Base-by-base conservation (phyloP, 1,140 invertebrate genomes). In the Drosophila nebulosa region DNA sequence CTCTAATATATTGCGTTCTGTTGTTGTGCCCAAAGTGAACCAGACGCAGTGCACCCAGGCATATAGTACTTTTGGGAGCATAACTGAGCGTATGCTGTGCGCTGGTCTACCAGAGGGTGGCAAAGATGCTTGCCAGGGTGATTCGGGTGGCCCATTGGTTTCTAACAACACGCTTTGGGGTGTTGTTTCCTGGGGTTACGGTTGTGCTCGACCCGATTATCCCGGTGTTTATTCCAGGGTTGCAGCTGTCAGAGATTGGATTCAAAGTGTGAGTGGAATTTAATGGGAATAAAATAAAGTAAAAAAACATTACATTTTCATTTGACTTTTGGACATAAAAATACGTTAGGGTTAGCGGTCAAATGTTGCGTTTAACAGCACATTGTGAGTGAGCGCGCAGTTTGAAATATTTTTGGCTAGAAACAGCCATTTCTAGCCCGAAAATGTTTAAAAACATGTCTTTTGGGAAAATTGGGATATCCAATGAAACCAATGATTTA, bases 51-150 rank as follows among this genome's bases (percentile, higher is more conserved):
- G 93, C 71, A 71, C 63, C 1, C 18, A 73, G 7, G 75, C 91
- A 1, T 91, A 92, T 39, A 18, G 24, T 1, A 60, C 65, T 26
- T 63, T 86, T 12, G 89, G 89, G 1, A 50, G 39, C 2, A 92
- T 96, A 16, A 94, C 93, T 1, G 84, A 93, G 6, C 93, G 93
- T 7, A 95, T 95, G 94, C 81, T 95, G 0, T 96, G 95, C 75
- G 95, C 95, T 30, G 95, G 95, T 3, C 94, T 93, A 59, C 77
- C 91, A 0, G 92, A 94, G 57, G 95, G 95, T 2, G 93, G 94
- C 14, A 94, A 93, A 78, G 95, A 96, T 79, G 94, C 95, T 2
- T 96, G 95, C 68, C 94, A 95, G 90, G 95, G 92, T 3, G 92
- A 93, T 56, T 92, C 92, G 0, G 92, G 92, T 53, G 92, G 92